These are phyloP conservation scores for Branchipolynoe longqiensis DNA, from an alignment of 2,888 invertebrate genomes.

Conservation along the genomic window DNA sequence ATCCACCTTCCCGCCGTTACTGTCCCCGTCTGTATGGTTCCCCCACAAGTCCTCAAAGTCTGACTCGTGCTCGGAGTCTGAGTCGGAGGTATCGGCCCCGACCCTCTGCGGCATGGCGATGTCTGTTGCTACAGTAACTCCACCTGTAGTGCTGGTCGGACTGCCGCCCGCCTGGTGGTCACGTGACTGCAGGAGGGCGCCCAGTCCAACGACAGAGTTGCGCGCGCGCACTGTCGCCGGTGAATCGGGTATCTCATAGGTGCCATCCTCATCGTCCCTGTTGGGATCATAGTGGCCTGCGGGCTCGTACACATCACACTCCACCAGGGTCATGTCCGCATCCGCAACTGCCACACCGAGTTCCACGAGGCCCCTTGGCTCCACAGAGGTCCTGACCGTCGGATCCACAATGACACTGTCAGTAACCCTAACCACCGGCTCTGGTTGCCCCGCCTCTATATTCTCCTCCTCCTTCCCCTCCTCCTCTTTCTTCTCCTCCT, in stretches of 20 bases:
- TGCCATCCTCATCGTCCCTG: constrained; percentile 45
- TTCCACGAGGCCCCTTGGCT: neutral
- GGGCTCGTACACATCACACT: constrained; percentile 29
- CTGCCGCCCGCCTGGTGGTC: neutral
- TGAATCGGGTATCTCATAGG: constrained; percentile 37
- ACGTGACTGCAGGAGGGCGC: neutral
- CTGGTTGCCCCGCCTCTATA: neutral
- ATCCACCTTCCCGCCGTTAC: neutral
- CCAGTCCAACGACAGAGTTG: neutral
- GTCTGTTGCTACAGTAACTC: neutral
- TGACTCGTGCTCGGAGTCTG: constrained; percentile 1
- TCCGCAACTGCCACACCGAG: neutral
- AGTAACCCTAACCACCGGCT: neutral
- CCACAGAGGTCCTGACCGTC: too few relatives aligned
- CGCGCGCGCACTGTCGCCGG: constrained; percentile 31
- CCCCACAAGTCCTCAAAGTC: constrained; percentile 45
- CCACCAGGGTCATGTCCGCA: constrained; percentile 39
- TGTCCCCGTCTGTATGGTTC: neutral
- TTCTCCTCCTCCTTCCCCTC: neutral
- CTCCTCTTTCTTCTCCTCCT: neutral
- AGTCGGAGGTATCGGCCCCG: constrained; percentile 4
- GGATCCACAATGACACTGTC: neutral
- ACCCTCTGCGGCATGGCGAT: constrained; percentile 3
- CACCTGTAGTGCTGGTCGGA: too few relatives aligned
- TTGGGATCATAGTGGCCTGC: constrained; percentile 33